Evolutionary conservation across 2,797 vertebrate species (phyloP), one percentile per base, ranked within the genome.

Genomic region (Microchirus variegatus): DNA sequence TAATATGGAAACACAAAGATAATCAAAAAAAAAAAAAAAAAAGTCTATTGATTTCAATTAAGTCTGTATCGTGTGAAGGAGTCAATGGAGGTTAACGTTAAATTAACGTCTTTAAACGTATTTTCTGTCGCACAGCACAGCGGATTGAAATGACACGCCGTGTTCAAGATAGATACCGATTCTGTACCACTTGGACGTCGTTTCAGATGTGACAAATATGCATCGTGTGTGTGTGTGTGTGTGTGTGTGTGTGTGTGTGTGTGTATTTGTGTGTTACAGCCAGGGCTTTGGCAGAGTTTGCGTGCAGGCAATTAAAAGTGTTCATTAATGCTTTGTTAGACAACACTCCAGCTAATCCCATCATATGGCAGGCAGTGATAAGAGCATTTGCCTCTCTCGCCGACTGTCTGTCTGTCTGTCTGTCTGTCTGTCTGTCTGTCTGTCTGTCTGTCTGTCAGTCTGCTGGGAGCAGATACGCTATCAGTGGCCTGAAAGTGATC

Each of bases 271-370:
- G 42, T 77, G 26, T 53, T 78, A 73, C 54, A 66, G 67, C 51
- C 52, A 56, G 61, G 49, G 55, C 52, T 83, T 83, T 81, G 78
- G 75, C 82, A 72, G 74, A 22, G 53, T 74, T 72, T 69, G 67
- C 49, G 56, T 82, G 83, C 75, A 89, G 85, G 84, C 88, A 90
- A 90, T 90, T 91, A 88, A 92, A 91, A 84, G 70, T 80, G 81
- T 83, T 85, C 88, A 89, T 88, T 91, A 90, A 83, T 86, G 88
- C 83, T 84, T 87, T 86, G 85, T 88, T 82, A 85, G 82, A 85
- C 84, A 89, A 86, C 82, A 80, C 82, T 82, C 82, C 64, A 74
- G 73, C 85, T 87, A 87, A 92, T 90, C 85, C 90, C 76, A 75
- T 89, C 85, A 85, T 89, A 86, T 91, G 91, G 82, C 74, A 74